Conservation (phyloP, 2,888 invertebrate genomes). For the Yponomeuta sedellus region DNA sequence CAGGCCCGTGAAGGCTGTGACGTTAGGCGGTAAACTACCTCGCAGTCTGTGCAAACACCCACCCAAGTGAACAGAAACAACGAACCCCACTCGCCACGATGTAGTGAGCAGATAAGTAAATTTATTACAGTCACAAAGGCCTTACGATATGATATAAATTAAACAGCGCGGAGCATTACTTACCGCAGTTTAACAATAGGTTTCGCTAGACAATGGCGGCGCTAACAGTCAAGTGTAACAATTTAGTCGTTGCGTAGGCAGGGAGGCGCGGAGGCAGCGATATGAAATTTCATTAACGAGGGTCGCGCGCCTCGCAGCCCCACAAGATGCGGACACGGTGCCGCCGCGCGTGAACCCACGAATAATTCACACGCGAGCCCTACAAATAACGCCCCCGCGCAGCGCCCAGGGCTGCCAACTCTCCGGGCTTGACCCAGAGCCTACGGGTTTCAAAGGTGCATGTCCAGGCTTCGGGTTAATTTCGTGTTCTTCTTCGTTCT, state of each 20-base stretch:
- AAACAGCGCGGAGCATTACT: constrained; percentile 3
- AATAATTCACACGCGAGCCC: constrained; percentile 76
- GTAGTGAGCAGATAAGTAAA: constrained; percentile 10
- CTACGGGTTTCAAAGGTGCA: too few relatives aligned
- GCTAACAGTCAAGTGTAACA: constrained; percentile 54
- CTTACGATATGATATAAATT: constrained; percentile 6
- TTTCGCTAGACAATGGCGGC: constrained; percentile 11
- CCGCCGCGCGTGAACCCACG: constrained; percentile 73
- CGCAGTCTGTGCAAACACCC: constrained; percentile 10
- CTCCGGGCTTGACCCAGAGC: too few relatives aligned
- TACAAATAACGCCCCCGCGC: constrained; percentile 63
- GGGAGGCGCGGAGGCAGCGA: constrained; percentile 44
- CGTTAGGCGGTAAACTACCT: constrained; percentile 8
- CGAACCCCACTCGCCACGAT: neutral
- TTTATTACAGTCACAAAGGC: constrained; percentile 3
- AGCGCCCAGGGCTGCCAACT: constrained; percentile 28
- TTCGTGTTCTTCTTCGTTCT: too few relatives aligned
- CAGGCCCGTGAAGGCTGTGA: neutral
- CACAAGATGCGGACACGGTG: constrained; percentile 46
- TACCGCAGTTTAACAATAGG: constrained; percentile 12
- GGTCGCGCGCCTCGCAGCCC: constrained; percentile 46
- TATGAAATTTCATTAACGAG: constrained; percentile 75
- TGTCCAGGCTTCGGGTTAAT: too few relatives aligned
- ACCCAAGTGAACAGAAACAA: constrained; percentile 1
- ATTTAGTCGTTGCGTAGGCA: constrained; percentile 36